phyloP scores from a whole-genome alignment of 2,113 vertebrate genomes.

The Leptodactylus fuscus region DNA sequence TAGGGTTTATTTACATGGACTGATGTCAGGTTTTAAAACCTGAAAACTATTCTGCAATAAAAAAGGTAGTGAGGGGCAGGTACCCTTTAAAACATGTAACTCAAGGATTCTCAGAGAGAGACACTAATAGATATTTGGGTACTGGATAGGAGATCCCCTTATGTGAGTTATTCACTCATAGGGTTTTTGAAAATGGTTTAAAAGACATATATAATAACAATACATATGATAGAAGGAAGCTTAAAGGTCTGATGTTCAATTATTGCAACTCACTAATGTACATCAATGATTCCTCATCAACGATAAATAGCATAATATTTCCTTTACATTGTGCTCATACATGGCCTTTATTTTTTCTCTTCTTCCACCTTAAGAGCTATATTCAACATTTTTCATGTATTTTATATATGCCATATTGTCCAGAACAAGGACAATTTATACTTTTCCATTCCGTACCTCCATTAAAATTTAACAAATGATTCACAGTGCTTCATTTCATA shows the following conservation, averaged over 20 bases:
- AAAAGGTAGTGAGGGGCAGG: no score
- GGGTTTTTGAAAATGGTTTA: no score
- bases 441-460: not conserved
- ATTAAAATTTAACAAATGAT: conserved; percentile 2
- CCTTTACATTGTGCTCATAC: not conserved
- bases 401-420: not conserved
- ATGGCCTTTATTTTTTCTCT: not conserved
- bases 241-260: not conserved
- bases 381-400: not conserved
- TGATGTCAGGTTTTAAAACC: no score
- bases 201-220: no score
- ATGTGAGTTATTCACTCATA: no score
- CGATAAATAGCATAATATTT: not conserved
- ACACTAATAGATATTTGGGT: no score
- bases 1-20: no score
- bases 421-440: conserved; percentile 3
- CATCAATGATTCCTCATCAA: not conserved
- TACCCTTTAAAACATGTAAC: no score
- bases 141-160: no score
- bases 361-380: not conserved
- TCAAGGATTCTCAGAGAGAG: no score
- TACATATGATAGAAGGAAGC: no score
- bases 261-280: not conserved
- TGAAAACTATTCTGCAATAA: no score
- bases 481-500: not conserved